These are phyloP conservation scores for Tachystola acroxantha DNA, from an alignment of 2,888 invertebrate species.

Conservation along the genomic window DNA sequence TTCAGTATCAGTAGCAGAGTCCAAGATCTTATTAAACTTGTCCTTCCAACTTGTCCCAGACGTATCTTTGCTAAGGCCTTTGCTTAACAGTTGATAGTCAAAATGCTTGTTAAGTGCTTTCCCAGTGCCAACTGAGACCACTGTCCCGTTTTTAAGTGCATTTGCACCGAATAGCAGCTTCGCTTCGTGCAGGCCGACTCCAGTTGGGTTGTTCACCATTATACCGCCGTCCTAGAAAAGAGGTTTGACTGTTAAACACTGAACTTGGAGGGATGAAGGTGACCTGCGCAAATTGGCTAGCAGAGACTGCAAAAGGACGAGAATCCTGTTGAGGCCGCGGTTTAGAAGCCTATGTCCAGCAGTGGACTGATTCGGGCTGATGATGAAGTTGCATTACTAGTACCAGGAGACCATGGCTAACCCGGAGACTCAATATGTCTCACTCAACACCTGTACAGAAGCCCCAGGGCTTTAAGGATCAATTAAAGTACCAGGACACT, in stretches of 20 bases:
- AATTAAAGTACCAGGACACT: no score
- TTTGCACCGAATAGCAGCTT: slow-evolving; percentile 88
- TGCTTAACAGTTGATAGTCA: slow-evolving; percentile 33
- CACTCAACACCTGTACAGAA: no score
- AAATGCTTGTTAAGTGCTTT: slow-evolving; percentile 63
- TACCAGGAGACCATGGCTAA: no score
- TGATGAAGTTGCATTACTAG: no score
- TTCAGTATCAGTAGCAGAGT: slow-evolving; percentile 93
- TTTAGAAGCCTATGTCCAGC: no score
- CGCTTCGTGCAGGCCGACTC: slow-evolving; percentile 92
- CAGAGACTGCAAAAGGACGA: no score
- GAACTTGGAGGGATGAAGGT: no score
- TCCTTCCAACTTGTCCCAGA: slow-evolving; percentile 82
- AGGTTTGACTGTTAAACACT: background rate
- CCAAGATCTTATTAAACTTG: slow-evolving; percentile 88
- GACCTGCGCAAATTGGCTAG: no score
- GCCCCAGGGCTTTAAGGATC: no score
- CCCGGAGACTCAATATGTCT: no score
- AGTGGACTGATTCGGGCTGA: no score
- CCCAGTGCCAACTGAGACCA: slow-evolving; percentile 91
- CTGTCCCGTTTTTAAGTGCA: slow-evolving; percentile 81
- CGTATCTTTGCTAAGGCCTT: slow-evolving; percentile 27
- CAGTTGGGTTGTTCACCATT: slow-evolving; percentile 92
- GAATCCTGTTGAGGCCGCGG: no score
- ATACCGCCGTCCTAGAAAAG: slow-evolving; percentile 87